phyloP scores from a whole-genome alignment of 2,113 vertebrate genomes.

The Odontophorus gujanensis region DNA sequence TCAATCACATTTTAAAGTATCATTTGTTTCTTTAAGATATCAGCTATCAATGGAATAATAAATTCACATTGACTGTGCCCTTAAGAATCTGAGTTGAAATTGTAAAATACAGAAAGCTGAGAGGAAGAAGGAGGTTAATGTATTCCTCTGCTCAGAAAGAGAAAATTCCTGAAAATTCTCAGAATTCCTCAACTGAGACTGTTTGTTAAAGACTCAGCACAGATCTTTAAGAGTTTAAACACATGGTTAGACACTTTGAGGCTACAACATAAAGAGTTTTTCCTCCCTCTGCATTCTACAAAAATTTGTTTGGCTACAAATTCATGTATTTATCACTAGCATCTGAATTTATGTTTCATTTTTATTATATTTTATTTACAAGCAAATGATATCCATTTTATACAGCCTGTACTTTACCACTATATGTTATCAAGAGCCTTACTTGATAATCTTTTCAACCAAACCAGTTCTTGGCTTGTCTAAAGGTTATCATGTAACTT shows the following conservation, averaged over 20 bases:
- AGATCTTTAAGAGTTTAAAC: neutral
- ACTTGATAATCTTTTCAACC: neutral
- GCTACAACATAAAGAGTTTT: neutral
- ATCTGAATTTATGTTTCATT: neutral
- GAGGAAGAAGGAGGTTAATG: neutral
- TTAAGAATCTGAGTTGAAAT: neutral
- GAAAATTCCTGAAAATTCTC: neutral
- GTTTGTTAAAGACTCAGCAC: neutral
- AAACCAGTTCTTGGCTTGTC: neutral
- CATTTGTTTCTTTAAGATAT: neutral
- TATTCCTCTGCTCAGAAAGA: neutral
- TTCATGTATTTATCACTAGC: neutral
- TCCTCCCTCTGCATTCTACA: neutral
- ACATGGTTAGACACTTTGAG: neutral
- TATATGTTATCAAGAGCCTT: neutral
- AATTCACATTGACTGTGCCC: neutral
- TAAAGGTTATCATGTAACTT: neutral
- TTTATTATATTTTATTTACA: neutral
- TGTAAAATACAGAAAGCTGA: neutral
- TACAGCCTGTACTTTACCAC: neutral
- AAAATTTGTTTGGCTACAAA: neutral
- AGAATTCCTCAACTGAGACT: neutral
- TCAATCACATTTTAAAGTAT: neutral
- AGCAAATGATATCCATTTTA: neutral
- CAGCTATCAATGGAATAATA: neutral